These are phyloP conservation scores for Rhinophrynus dorsalis DNA, from an alignment of 2,797 vertebrate genomes.

Conservation along the genomic window DNA sequence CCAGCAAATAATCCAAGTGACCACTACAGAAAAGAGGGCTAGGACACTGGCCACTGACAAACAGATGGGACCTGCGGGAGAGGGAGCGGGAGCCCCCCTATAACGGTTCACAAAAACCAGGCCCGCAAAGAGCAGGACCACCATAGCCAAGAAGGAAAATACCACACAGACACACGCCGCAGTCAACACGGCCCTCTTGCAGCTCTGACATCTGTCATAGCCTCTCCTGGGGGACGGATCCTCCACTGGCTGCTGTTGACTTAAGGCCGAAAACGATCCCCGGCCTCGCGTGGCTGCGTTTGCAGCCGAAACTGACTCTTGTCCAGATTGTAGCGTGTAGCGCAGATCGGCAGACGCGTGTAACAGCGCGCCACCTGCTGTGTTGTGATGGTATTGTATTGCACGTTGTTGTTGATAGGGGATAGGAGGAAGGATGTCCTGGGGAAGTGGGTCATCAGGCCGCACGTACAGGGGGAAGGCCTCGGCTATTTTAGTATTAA, in stretches of 20 bases:
- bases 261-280: conserved; percentile 10
- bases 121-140: conserved; percentile 91
- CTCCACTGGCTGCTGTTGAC: not conserved
- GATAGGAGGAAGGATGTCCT: conserved; percentile 80
- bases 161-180: conserved; percentile 91
- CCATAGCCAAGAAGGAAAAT: conserved; percentile 91
- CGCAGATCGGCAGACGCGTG: conserved; percentile 25
- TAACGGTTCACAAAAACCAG: conserved; percentile 93
- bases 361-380: conserved; percentile 62
- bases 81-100: conserved; percentile 72
- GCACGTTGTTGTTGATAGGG: conserved; percentile 62
- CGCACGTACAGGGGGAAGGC: conserved; percentile 84
- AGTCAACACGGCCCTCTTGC: conserved; percentile 85
- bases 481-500: conserved; percentile 90
- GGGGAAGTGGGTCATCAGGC: conserved; percentile 81
- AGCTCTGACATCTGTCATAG: conserved; percentile 87
- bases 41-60: conserved; percentile 90
- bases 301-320: not conserved
- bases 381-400: conserved; percentile 58
- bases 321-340: conserved; percentile 9
- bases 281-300: conserved; percentile 46
- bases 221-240: conserved; percentile 55
- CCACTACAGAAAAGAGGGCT: conserved; percentile 89
- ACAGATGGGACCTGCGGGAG: conserved; percentile 89
- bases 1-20: conserved; percentile 93